Percentiles rank a stretch among this genome's conserved stretches.
Evolutionary conservation across 2,888 invertebrate species (phyloP).

Genomic region (Macropis europaea): DNA sequence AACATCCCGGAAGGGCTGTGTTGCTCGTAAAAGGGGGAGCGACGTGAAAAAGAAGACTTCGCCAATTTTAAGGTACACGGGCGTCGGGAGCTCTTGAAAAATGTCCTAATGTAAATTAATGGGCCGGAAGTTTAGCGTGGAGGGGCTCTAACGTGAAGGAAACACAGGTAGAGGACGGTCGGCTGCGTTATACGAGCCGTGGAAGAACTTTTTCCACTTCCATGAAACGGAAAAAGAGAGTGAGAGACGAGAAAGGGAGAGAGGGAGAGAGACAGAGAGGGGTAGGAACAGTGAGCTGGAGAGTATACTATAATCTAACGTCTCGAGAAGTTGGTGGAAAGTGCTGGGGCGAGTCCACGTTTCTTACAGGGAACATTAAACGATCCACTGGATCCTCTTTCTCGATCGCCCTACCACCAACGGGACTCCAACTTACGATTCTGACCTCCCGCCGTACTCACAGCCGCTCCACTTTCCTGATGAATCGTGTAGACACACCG

Average conservation of each 20-base stretch:
- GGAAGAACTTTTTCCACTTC: slow-evolving; percentile 53
- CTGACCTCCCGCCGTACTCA: background rate
- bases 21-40: slow-evolving; percentile 7
- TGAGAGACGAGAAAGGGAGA: background rate
- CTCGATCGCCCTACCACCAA: slow-evolving; percentile 51
- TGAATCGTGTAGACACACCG: background rate
- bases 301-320: slow-evolving; percentile 64
- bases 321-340: slow-evolving; percentile 65
- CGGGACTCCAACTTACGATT: slow-evolving; percentile 33
- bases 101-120: slow-evolving; percentile 76
- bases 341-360: slow-evolving; percentile 56
- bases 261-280: background rate
- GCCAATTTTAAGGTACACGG: slow-evolving; percentile 62
- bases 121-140: slow-evolving; percentile 70
- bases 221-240: slow-evolving; percentile 18
- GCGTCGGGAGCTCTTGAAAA: slow-evolving; percentile 65
- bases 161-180: slow-evolving; percentile 59
- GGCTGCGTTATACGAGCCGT: slow-evolving; percentile 48
- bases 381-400: slow-evolving; percentile 58
- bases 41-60: slow-evolving; percentile 57
- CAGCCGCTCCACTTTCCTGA: background rate
- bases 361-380: slow-evolving; percentile 63
- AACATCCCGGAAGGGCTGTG: slow-evolving; percentile 41
- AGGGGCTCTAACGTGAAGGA: slow-evolving; percentile 62
- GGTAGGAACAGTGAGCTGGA: slow-evolving; percentile 20